phyloP scores from a whole-genome alignment of 2,797 vertebrate genomes.

The Craterocephalus amniculus region DNA sequence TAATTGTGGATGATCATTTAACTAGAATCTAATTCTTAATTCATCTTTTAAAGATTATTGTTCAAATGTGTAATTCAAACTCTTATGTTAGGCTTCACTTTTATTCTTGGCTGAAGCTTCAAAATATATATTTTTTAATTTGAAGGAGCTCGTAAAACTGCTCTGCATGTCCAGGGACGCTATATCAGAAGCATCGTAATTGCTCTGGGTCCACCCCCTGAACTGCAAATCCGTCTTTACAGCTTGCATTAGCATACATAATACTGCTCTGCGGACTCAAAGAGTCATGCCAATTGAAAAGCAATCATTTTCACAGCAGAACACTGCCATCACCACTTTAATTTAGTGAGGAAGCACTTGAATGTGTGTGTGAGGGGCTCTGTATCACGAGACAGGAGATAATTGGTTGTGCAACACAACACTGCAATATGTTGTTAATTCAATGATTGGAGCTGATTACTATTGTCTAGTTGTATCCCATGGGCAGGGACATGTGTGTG shows the following conservation, averaged over 20 bases:
- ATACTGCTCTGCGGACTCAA: conserved; percentile 78
- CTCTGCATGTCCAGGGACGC: conserved; percentile 33
- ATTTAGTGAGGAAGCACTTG: conserved; percentile 66
- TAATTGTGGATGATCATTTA: conserved; percentile 4
- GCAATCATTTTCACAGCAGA: conserved; percentile 77
- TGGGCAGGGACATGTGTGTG: conserved; percentile 58
- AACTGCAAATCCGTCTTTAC: conserved; percentile 73
- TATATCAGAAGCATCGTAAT: conserved; percentile 69
- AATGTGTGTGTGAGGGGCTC: conserved; percentile 41
- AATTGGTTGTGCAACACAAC: conserved; percentile 78
- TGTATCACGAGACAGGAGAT: conserved; percentile 75
- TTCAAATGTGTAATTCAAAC: conserved; percentile 2
- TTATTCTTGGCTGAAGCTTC: conserved; percentile 32
- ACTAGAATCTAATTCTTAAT: conserved; percentile 8
- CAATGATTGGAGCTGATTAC: conserved; percentile 79
- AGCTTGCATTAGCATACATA: conserved; percentile 83
- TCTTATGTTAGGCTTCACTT: conserved; percentile 7
- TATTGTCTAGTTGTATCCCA: conserved; percentile 75
- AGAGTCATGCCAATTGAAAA: conserved; percentile 78
- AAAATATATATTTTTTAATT: conserved; percentile 56
- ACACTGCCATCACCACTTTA: conserved; percentile 68
- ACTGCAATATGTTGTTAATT: conserved; percentile 77
- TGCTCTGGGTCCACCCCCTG: conserved; percentile 61
- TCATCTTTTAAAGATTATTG: conserved; percentile 11
- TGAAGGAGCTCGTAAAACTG: conserved; percentile 55